Evolutionary conservation across 2,797 vertebrate genomes (phyloP).

Genomic region (Crenuchus spilurus): DNA sequence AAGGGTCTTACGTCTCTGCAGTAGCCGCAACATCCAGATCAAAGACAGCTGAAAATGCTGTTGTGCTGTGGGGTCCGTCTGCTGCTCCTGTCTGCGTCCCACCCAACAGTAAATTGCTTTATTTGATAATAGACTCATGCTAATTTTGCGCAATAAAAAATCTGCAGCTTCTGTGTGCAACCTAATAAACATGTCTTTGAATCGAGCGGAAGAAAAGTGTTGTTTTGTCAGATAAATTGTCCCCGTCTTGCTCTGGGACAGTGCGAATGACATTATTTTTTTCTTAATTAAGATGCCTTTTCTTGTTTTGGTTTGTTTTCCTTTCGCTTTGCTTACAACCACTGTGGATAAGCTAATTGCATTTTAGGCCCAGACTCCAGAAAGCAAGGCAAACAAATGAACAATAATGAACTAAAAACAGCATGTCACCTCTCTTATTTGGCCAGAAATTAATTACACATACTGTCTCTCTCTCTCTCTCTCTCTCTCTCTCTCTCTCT

Average conservation of each 20-base stretch:
- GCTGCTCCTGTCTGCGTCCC: constrained; percentile 11
- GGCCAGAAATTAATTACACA: constrained; percentile 58
- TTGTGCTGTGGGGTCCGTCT: constrained; percentile 65
- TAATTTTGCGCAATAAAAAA: constrained; percentile 36
- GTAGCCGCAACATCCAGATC: constrained; percentile 84
- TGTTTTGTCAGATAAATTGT: constrained; percentile 38
- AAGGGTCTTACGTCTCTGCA: constrained; percentile 88
- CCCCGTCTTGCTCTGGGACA: constrained; percentile 18
- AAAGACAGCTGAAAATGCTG: constrained; percentile 80
- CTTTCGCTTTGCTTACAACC: constrained; percentile 5
- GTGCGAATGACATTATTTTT: constrained; percentile 52
- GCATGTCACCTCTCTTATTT: constrained; percentile 49
- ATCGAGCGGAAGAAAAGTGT: constrained; percentile 15
- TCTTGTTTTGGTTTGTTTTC: constrained; percentile 47
- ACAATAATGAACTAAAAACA: constrained; percentile 53
- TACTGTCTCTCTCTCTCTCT: constrained; percentile 47
- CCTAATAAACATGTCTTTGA: constrained; percentile 25
- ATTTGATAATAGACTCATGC: constrained; percentile 47
- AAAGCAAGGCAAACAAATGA: constrained; percentile 48
- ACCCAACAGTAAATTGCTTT: constrained; percentile 37
- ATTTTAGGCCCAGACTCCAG: constrained; percentile 45
- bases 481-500: constrained; percentile 11
- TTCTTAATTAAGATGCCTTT: constrained; percentile 61
- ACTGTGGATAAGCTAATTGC: constrained; percentile 42
- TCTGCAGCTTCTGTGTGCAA: constrained; percentile 11